phyloP scores from a whole-genome alignment of 1,140 invertebrate species.

The Drosophila tristis region DNA sequence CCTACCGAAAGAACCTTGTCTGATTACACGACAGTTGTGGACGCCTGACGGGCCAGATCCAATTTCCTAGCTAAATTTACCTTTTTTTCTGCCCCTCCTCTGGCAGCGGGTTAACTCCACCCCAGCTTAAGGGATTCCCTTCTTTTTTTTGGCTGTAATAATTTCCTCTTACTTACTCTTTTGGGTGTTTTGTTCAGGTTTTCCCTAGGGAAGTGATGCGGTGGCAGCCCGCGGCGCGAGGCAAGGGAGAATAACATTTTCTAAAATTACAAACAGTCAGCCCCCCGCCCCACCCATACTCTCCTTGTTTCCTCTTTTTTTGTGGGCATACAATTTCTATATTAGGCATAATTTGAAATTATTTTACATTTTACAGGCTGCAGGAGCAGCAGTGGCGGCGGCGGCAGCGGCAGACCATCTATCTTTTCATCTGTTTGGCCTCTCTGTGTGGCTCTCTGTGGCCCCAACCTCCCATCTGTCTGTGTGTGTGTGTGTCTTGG shows the following conservation, averaged over 20 bases:
- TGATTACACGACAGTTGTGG: constrained; percentile 9
- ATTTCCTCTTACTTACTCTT: constrained; percentile 31
- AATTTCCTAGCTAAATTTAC: constrained; percentile 58
- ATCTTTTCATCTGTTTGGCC: too few relatives aligned
- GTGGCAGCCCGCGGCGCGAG: constrained; percentile 24
- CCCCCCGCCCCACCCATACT: not conserved
- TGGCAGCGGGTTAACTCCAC: not conserved
- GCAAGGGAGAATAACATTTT: constrained; percentile 49
- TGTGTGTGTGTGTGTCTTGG: not conserved
- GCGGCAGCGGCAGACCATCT: too few relatives aligned
- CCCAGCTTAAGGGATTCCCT: constrained; percentile 66
- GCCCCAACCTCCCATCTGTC: not conserved
- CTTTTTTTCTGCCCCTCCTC: constrained; percentile 15
- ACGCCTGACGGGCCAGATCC: not conserved
- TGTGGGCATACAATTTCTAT: constrained; percentile 44
- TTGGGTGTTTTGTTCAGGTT: not conserved
- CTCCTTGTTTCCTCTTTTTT: too few relatives aligned
- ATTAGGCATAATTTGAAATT: constrained; percentile 67
- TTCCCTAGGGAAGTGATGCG: constrained; percentile 11
- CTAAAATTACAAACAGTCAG: constrained; percentile 61
- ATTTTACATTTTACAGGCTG: constrained; percentile 54
- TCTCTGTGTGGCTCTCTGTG: too few relatives aligned
- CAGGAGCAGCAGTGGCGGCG: not conserved
- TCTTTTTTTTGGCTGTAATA: constrained; percentile 25
- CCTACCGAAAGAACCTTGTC: constrained; percentile 19